These are phyloP conservation scores for Amphilophus citrinellus DNA, from an alignment of 2,113 vertebrate genomes.

Conservation along the genomic window DNA sequence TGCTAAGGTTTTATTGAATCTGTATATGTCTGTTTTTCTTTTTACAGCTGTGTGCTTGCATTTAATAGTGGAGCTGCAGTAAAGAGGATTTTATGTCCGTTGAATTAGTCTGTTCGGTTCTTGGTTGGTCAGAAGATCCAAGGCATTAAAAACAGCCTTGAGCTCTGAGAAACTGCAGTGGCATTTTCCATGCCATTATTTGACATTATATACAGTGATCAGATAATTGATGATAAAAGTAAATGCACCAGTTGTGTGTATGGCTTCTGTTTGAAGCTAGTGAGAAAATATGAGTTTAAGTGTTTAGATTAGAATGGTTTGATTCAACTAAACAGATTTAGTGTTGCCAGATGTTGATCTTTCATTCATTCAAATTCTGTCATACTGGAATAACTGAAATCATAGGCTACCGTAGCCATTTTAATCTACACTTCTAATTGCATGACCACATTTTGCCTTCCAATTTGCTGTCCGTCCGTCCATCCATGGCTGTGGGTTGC, in stretches of 20 bases:
- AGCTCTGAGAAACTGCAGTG: background rate
- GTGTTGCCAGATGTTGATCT: background rate
- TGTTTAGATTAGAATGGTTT: background rate
- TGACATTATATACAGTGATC: background rate
- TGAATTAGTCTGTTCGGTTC: background rate
- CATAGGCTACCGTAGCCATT: background rate
- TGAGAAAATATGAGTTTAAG: background rate
- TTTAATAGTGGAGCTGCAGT: conserved; percentile 13
- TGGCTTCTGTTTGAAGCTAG: background rate
- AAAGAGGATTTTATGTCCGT: conserved; percentile 16
- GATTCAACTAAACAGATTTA: background rate
- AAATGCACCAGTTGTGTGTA: background rate
- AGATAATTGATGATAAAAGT: background rate
- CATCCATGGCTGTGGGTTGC: too few relatives aligned
- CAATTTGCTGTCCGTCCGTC: background rate
- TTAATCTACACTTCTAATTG: background rate
- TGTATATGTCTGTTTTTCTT: conserved; percentile 27
- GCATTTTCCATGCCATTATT: background rate
- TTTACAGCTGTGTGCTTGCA: conserved; percentile 29
- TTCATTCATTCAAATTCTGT: background rate
- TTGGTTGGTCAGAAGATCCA: conserved; percentile 2
- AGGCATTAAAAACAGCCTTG: background rate
- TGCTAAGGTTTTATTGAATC: conserved; percentile 47
- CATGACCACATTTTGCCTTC: background rate
- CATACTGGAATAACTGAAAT: background rate